A percentile compares a stretch with the other conserved stretches of the same genome.
Evolutionary conservation across 1,140 invertebrate genomes (phyloP).

Genomic region (Drosophila burlai): DNA sequence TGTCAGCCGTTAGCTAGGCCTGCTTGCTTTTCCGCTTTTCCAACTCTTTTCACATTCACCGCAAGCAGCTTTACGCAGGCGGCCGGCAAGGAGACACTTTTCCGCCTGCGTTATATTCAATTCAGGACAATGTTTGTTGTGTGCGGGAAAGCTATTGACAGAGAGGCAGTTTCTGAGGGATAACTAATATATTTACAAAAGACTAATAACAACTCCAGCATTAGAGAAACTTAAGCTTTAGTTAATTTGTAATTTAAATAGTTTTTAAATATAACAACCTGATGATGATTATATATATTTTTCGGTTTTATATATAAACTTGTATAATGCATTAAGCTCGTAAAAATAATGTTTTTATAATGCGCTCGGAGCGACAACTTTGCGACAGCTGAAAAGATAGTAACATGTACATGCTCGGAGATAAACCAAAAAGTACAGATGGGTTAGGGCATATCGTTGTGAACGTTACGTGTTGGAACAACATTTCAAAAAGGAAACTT

Average conservation of each 20-base stretch:
- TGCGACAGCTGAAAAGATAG: constrained; percentile 6
- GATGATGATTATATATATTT: background rate
- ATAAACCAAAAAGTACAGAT: constrained; percentile 6
- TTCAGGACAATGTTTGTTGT: constrained; percentile 12
- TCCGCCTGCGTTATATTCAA: constrained; percentile 14
- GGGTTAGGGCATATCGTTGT: constrained; percentile 21
- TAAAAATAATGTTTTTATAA: background rate
- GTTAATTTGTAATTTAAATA: background rate
- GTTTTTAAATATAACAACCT: no score
- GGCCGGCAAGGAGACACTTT: background rate
- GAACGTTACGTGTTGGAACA: constrained; percentile 29
- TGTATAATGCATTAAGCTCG: background rate
- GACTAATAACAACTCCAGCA: background rate
- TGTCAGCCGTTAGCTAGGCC: constrained; percentile 37
- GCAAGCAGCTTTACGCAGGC: constrained; percentile 38
- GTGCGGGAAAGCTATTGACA: background rate
- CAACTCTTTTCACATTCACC: constrained; percentile 48
- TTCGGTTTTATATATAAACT: background rate
- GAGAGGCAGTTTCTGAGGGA: background rate
- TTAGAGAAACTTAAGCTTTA: background rate
- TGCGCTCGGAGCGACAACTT: constrained; percentile 7
- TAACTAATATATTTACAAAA: background rate
- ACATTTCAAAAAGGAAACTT: constrained; percentile 43
- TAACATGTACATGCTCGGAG: background rate
- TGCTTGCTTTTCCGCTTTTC: constrained; percentile 53